Evolutionary conservation across 2,888 invertebrate genomes (phyloP), one percentile per base, ranked within the genome.

Genomic region (Cetonia aurata): DNA sequence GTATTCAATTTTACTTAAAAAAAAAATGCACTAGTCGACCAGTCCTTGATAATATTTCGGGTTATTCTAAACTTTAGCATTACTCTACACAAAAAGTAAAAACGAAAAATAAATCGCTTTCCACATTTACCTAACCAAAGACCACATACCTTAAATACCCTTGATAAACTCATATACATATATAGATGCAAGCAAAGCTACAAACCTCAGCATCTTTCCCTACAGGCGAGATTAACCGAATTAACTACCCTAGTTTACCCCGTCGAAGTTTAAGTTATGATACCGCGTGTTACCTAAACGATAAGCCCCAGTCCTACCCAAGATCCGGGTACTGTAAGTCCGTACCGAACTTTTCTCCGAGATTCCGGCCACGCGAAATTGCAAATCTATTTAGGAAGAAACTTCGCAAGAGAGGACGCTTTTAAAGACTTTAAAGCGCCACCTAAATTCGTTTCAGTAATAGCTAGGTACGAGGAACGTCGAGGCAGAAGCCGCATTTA

Each of bases 231-330:
- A 52, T 52, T 52, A 52, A 52, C 25, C 25, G n/a, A 52, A 52
- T 52, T 52, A 52, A 52, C 9, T 52, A 52, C 52, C 12, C 12
- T 52, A 52, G 52, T 52, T 52, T 52, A 6, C 19, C 15, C 19
- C 25, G 19, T 52, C 52, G 52, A 52, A 52, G 17, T 52, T n/a
- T 19, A 52, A 52, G 19, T 52, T 19, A 52, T 52, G 52, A 52
- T 52, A 19, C 52, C 6, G 19, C 52, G 52, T 19, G 19, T 52
- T 25, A 37, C 37, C 37, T 37, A 37, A 37, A 37, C 37, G 37
- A 37, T 37, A 52, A 52, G 17, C 52, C 19, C 19, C 9, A 52
- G 12, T 52, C 1, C 3, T 8, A 19, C 25, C 52, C 52, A 19
- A 52, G 19, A 52, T 19, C 25, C 52, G 19, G 25, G 52, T 52